Evolutionary conservation across 2,113 vertebrate genomes (phyloP), one percentile per base, ranked within the genome.

Genomic region (Lepus timidus): DNA sequence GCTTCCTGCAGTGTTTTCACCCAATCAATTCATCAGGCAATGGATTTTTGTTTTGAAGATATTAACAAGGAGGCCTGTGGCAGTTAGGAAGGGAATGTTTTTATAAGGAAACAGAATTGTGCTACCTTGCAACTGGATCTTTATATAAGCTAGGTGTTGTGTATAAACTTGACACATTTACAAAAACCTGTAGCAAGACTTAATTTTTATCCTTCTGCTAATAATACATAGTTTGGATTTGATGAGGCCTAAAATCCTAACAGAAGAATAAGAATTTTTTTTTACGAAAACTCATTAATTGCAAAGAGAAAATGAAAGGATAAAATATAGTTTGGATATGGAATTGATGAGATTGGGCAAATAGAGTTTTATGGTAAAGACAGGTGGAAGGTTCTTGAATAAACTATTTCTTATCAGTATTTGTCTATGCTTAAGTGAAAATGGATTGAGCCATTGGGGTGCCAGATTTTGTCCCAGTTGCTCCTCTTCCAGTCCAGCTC

Each of bases 81-180:
- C 64, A 79, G 84, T 84, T 85, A 88, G 44, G 31, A 88, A 95
- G 67, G 11, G 16, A 16, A 55, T 31, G 80, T 90, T 75, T 82
- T 61, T 76, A 76, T 22, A 27, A 29, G 31, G 31, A 62, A 70
- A 52, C 10, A 52, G 49, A 23, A 36, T 74, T 17, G 11, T 49
- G 49, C 23, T 76, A 36, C 23, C 36, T 89, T 76, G 36, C 88
- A 84, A 51, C 51, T 51, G 9, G 7, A 58, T 65, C 44, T 64
- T 78, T 83, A 39, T 82, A 29, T 49, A 65, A 73, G 17, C 39
- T 79, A 79, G 29, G 29, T 29, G 75, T 19, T 12, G 0, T 79
- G 2, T 1, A 6, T 70, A 68, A 11, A 17, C 55, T 55, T 67
- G n/a, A 67, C 23, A 19, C n/a, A 36, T 75, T 17, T 31, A 20